Base-by-base conservation (phyloP, 2,797 vertebrate species). In the Pseudochromis fuscus region DNA sequence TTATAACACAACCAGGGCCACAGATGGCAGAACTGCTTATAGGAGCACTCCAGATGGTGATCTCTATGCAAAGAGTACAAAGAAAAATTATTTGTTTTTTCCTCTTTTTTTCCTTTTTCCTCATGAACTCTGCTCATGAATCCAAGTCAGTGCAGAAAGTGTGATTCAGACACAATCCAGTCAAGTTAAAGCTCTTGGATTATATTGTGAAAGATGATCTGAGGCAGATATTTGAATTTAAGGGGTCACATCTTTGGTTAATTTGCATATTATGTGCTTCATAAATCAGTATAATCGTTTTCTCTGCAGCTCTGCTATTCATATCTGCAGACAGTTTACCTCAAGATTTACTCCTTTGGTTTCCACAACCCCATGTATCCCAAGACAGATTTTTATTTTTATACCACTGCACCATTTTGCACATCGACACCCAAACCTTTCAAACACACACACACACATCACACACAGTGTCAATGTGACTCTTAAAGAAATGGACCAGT, bases 1-100 rank as follows among this genome's bases (percentile, higher is more conserved):
- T 86, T 79, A 81, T 75, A 83, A 81, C 61, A 40, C 44, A 83
- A 78, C 44, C 44, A 40, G 77, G 80, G 57, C 52, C 68, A 67
- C 88, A 91, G 87, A 90, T 92, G 84, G 88, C 42, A 56, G 64
- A 71, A 59, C 76, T 75, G 72, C 72, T 72, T 63, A 62, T 83
- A 55, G 72, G 51, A 75, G 66, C 33, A 55, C 66, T 85, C 70
- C 88, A 92, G 87, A 89, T 90, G 85, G 87, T 74, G 59, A 77
- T 82, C 73, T 81, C 71, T 73, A 70, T 71, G 81, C 64, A 75
- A 75, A 65, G 63, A 85, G 42, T 50, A 75, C 48, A 74, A 70
- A 59, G 46, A 67, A 42, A 23, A 71, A 37, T 52, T 33, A 62
- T 48, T 53, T 55, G 27, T 23, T 19, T 27, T 37, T 37, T 15